These are phyloP conservation scores for Drosophila phalerata DNA, from an alignment of 2,888 invertebrate species.

Conservation along the genomic window DNA sequence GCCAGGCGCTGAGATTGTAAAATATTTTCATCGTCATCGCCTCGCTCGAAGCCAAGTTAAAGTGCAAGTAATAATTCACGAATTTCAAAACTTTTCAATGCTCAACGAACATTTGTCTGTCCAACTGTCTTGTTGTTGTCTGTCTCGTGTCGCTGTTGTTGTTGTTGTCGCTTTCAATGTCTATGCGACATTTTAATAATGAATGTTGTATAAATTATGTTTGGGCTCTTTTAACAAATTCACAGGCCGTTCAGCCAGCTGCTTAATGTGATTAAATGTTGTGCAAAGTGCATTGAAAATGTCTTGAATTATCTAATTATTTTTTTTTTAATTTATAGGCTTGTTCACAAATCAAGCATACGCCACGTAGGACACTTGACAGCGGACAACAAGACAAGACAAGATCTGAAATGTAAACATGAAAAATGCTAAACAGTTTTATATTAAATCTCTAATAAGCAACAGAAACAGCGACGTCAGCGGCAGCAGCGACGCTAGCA, in stretches of 20 bases:
- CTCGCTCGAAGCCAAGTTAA: constrained; percentile 73
- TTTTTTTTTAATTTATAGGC: constrained; percentile 21
- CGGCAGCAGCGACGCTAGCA: constrained; percentile 20
- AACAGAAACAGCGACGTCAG: constrained; percentile 26
- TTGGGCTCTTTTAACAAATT: constrained; percentile 56
- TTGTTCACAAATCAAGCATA: constrained; percentile 53
- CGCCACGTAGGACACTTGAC: constrained; percentile 48
- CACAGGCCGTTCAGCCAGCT: constrained; percentile 59
- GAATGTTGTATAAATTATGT: constrained; percentile 76
- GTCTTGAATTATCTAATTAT: constrained; percentile 21
- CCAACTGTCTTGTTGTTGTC: constrained; percentile 5
- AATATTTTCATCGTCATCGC: constrained; percentile 74
- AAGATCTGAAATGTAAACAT: constrained; percentile 39
- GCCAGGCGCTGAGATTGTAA: constrained; percentile 65
- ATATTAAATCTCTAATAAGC: constrained; percentile 41
- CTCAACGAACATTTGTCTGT: constrained; percentile 46
- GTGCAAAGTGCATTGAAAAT: constrained; percentile 71
- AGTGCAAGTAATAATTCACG: constrained; percentile 81
- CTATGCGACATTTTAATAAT: constrained; percentile 78
- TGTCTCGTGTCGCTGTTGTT: constrained; percentile 19
- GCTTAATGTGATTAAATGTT: constrained; percentile 79
- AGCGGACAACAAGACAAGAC: constrained; percentile 26
- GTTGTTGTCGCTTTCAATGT: constrained; percentile 67
- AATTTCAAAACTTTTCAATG: constrained; percentile 77
- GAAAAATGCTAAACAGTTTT: constrained; percentile 35